These are phyloP conservation scores for Mythimna impura DNA, from an alignment of 2,888 invertebrate genomes.

Conservation along the genomic window DNA sequence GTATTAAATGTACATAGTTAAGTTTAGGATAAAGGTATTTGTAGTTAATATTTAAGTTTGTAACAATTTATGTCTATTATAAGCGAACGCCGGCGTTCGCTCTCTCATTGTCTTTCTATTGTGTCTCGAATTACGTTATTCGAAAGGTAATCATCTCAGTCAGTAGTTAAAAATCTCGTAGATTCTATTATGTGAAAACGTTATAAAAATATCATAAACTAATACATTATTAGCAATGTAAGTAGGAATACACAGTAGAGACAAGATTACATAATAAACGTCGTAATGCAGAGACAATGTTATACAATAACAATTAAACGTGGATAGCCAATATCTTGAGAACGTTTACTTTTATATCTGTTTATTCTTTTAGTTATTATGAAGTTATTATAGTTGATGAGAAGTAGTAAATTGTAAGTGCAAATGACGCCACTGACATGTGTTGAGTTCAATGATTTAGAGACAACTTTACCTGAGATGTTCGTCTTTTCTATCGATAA, in stretches of 20 bases:
- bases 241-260: conserved; percentile 12
- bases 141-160: too few species aligned
- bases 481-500: too few species aligned
- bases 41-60: too few species aligned
- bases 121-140: too few species aligned
- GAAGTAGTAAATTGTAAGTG: not conserved
- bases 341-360: conserved; percentile 14
- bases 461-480: not conserved
- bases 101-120: too few species aligned
- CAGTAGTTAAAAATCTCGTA: not conserved
- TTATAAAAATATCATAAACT: conserved; percentile 20
- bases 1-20: too few species aligned
- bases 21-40: too few species aligned
- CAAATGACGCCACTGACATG: not conserved
- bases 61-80: too few species aligned
- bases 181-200: conserved; percentile 29
- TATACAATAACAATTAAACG: conserved; percentile 54
- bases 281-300: conserved; percentile 45
- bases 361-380: conserved; percentile 14
- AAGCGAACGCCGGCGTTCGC: too few species aligned
- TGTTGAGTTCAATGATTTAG: not conserved
- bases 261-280: conserved; percentile 45
- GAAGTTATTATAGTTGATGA: not conserved
- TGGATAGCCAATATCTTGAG: conserved; percentile 49
- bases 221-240: conserved; percentile 27